Percentiles rank a stretch among this genome's conserved stretches.
Evolutionary conservation across 2,888 invertebrate species (phyloP).

Genomic region (Dolichomitus sp.): DNA sequence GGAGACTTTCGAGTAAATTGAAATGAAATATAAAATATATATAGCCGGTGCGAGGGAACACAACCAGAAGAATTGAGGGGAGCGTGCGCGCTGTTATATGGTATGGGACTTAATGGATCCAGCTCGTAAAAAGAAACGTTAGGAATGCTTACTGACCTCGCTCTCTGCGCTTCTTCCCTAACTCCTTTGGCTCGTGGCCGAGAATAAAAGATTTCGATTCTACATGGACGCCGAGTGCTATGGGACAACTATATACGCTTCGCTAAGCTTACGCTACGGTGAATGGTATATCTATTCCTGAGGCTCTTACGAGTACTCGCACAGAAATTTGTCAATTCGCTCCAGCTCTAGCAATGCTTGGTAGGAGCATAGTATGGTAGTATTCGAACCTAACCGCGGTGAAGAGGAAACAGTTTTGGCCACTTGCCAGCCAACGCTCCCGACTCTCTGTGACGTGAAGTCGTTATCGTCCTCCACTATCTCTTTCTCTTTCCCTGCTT

Average conservation of each 20-base stretch:
- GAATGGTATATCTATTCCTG: slow-evolving; percentile 14
- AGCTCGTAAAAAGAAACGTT: slow-evolving; percentile 57
- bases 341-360: slow-evolving; percentile 14
- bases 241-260: slow-evolving; percentile 23
- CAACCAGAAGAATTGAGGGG: slow-evolving; percentile 8
- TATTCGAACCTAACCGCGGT: slow-evolving; percentile 7
- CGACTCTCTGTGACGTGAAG: slow-evolving; percentile 54
- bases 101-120: slow-evolving; percentile 43
- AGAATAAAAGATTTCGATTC: slow-evolving; percentile 68
- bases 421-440: slow-evolving; percentile 52
- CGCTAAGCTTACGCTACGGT: slow-evolving; percentile 20
- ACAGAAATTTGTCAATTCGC: slow-evolving; percentile 45
- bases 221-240: slow-evolving; percentile 45
- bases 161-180: slow-evolving; percentile 41
- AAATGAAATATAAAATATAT: slow-evolving; percentile 8
- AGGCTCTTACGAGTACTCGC: slow-evolving; percentile 19
- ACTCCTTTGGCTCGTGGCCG: slow-evolving; percentile 65
- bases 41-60: slow-evolving; percentile 1
- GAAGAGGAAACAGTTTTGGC: slow-evolving; percentile 65
- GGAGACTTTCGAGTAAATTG: slow-evolving; percentile 14
- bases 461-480: slow-evolving; percentile 64
- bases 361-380: not conserved
- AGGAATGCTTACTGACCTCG: slow-evolving; percentile 61
- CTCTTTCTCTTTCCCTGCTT: slow-evolving; percentile 20
- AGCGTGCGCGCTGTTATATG: slow-evolving; percentile 4